Evolutionary conservation across 2,113 vertebrate genomes (phyloP).

Genomic region (Tor tambroides): DNA sequence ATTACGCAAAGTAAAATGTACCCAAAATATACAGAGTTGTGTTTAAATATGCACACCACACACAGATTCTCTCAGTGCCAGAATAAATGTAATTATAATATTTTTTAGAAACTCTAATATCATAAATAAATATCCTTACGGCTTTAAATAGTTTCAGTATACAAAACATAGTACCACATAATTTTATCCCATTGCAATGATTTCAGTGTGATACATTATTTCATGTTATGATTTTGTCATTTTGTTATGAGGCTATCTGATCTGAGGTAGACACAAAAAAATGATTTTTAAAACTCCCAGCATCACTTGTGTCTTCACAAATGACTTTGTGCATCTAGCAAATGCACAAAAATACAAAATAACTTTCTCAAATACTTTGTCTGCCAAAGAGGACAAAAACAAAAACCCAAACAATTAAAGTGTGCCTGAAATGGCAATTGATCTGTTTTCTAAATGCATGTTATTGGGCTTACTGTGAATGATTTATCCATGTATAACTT

Average conservation of each 20-base stretch:
- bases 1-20: neutral
- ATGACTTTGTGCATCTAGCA: neutral
- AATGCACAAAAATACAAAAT: neutral
- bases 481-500: neutral
- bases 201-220: conserved; percentile 6
- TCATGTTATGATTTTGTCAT: neutral
- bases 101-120: neutral
- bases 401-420: neutral
- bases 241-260: neutral
- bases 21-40: conserved; percentile 13
- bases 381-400: neutral
- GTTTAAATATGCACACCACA: conserved; percentile 48
- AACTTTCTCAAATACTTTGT: neutral
- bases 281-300: neutral
- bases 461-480: neutral
- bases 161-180: conserved; percentile 27
- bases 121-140: conserved; percentile 45
- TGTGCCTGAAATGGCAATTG: neutral
- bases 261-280: conserved; percentile 26
- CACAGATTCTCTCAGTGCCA: conserved; percentile 40
- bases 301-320: neutral
- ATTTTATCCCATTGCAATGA: neutral
- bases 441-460: neutral
- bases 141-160: conserved; percentile 36
- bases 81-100: conserved; percentile 39